Conservation (phyloP, 2,113 vertebrate genomes). For the Lophochroa leadbeateri region DNA sequence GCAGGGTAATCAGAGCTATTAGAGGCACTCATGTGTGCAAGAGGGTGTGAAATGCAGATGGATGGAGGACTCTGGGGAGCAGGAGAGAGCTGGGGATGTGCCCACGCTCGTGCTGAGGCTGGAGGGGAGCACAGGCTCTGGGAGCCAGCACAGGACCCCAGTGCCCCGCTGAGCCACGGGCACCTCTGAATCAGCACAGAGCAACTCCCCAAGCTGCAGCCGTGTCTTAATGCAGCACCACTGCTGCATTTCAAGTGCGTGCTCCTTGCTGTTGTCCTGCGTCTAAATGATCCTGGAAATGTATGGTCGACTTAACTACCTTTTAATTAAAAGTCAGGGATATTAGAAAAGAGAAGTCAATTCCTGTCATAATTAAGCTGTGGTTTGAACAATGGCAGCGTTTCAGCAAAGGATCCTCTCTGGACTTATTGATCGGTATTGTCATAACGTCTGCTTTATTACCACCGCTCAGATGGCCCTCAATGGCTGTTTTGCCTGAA, state of each 20-base stretch:
- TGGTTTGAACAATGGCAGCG: constrained; percentile 16
- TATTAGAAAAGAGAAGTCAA: constrained; percentile 62
- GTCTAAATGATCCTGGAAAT: constrained; percentile 34
- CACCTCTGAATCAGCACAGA: background rate
- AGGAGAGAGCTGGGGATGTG: background rate
- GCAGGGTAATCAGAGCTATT: background rate
- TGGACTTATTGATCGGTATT: constrained; percentile 54
- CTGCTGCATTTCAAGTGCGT: background rate
- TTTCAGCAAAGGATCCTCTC: constrained; percentile 38
- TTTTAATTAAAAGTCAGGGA: constrained; percentile 67
- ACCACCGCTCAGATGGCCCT: background rate
- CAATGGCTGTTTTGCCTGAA: constrained; percentile 14
- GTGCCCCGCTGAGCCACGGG: accelerated
- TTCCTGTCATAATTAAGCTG: constrained; percentile 60
- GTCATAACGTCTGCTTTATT: constrained; percentile 46
- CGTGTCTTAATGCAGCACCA: background rate
- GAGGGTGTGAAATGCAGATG: constrained; percentile 21
- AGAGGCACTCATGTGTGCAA: background rate
- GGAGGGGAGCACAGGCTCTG: background rate
- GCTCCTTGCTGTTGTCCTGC: background rate
- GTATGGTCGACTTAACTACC: constrained; percentile 42
- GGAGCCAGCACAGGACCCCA: background rate
- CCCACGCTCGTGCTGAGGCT: background rate
- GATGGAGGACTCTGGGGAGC: background rate
- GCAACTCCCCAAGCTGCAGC: background rate